A percentile compares a stretch with the other conserved stretches of the same genome.
phyloP scores from a whole-genome alignment of 2,797 vertebrate species.

The Lerista edwardsae region DNA sequence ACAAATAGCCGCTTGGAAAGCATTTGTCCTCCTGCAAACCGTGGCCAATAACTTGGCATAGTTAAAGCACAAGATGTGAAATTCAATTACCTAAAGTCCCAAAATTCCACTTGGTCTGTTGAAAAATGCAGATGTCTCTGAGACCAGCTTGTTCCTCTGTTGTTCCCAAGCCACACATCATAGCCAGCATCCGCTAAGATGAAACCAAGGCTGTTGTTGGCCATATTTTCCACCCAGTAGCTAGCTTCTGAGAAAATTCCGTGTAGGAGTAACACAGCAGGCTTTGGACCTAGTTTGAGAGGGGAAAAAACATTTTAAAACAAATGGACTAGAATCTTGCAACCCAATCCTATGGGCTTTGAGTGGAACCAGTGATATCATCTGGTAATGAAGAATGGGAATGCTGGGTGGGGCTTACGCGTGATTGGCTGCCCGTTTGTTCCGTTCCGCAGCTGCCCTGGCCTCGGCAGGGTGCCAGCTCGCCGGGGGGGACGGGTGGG shows the following conservation, averaged over 20 bases:
- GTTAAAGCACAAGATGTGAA: not conserved
- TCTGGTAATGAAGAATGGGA: no score
- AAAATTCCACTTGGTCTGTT: conserved; percentile 64
- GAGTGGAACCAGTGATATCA: no score
- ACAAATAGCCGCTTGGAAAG: no score
- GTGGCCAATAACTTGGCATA: not conserved
- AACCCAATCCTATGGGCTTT: no score
- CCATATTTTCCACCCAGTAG: conserved; percentile 71
- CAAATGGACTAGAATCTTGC: not conserved
- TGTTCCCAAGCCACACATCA: conserved; percentile 75
- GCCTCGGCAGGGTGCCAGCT: no score
- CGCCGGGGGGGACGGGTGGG: no score
- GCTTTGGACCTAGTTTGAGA: conserved; percentile 50
- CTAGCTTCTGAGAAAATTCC: conserved; percentile 65
- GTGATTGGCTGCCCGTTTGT: no score
- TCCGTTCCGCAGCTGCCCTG: no score
- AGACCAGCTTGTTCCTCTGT: conserved; percentile 67
- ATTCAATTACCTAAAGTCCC: conserved; percentile 73
- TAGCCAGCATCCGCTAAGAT: conserved; percentile 75
- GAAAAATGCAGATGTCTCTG: conserved; percentile 63
- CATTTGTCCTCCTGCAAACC: no score
- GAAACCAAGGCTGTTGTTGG: conserved; percentile 74
- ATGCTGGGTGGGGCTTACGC: no score
- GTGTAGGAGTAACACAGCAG: conserved; percentile 67
- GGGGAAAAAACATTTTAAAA: not conserved